These are phyloP conservation scores for Hydrochoerus hydrochaeris DNA, from an alignment of 2,113 vertebrate genomes.

Conservation along the genomic window DNA sequence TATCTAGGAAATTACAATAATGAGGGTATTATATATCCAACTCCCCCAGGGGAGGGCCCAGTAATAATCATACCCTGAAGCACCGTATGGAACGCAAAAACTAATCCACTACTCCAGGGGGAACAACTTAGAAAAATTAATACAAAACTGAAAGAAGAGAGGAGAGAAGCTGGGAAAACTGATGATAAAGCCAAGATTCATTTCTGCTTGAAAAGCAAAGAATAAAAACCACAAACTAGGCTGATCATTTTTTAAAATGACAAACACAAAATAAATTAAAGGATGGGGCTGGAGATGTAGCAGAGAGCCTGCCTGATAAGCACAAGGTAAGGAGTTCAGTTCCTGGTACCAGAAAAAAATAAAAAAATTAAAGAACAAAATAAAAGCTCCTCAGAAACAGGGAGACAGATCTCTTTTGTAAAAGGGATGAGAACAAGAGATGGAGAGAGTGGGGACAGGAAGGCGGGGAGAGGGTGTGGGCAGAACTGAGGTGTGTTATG, in stretches of 20 bases:
- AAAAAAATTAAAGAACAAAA: neutral
- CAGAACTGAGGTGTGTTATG: neutral
- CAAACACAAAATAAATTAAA: neutral
- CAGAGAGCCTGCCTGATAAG: neutral
- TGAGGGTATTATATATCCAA: slow-evolving; percentile 47
- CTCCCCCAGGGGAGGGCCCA: neutral
- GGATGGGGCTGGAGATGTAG: neutral
- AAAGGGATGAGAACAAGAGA: neutral
- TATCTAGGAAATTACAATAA: slow-evolving; percentile 67
- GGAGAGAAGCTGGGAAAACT: neutral
- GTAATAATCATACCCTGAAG: slow-evolving; percentile 42
- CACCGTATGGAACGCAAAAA: neutral
- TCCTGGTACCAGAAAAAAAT: neutral
- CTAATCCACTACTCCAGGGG: neutral
- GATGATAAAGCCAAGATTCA: slow-evolving; percentile 26
- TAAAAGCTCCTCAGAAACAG: neutral
- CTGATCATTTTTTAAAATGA: neutral
- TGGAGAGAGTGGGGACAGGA: neutral
- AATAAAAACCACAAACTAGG: neutral
- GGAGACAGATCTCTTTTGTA: neutral
- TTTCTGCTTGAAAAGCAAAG: neutral
- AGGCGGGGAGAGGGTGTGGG: neutral
- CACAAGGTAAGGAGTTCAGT: neutral
- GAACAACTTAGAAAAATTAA: neutral
- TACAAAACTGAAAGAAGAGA: neutral